A percentile compares a stretch with the other conserved stretches of the same genome.
Evolutionary conservation across 2,888 invertebrate species (phyloP).

Genomic region (Drosophila merina): DNA sequence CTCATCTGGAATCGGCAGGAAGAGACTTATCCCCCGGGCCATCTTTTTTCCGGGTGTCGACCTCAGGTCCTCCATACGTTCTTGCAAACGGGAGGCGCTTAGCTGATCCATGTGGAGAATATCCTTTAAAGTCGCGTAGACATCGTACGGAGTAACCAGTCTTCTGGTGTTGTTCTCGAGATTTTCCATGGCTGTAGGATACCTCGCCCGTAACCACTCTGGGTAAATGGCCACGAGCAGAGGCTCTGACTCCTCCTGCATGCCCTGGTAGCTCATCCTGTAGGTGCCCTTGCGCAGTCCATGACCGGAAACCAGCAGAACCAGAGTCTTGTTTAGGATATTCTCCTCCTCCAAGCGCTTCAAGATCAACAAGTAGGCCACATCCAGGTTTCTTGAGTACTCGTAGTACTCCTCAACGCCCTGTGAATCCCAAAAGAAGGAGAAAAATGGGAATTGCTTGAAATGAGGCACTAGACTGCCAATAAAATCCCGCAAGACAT

Average conservation of each 20-base stretch:
- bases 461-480: constrained; percentile 40
- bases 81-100: constrained; percentile 82
- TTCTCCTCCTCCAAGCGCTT: constrained; percentile 61
- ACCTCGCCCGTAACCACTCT: constrained; percentile 87
- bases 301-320: constrained; percentile 93
- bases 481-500: constrained; percentile 48
- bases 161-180: constrained; percentile 87
- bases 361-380: constrained; percentile 36
- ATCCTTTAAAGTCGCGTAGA: constrained; percentile 91
- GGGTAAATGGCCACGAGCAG: constrained; percentile 90
- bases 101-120: constrained; percentile 85
- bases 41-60: constrained; percentile 22
- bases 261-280: constrained; percentile 90
- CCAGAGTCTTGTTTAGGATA: constrained; percentile 87
- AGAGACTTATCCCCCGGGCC: constrained; percentile 89
- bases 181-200: constrained; percentile 87
- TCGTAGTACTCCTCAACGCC: constrained; percentile 55
- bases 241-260: constrained; percentile 93
- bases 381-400: constrained; percentile 37
- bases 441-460: constrained; percentile 29
- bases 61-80: constrained; percentile 73
- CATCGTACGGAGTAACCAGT: constrained; percentile 92
- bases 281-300: constrained; percentile 93
- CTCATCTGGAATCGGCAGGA: constrained; percentile 88
- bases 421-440: constrained; percentile 55